phyloP scores from a whole-genome alignment of 2,797 vertebrate species.

The Anguilla obscura region DNA sequence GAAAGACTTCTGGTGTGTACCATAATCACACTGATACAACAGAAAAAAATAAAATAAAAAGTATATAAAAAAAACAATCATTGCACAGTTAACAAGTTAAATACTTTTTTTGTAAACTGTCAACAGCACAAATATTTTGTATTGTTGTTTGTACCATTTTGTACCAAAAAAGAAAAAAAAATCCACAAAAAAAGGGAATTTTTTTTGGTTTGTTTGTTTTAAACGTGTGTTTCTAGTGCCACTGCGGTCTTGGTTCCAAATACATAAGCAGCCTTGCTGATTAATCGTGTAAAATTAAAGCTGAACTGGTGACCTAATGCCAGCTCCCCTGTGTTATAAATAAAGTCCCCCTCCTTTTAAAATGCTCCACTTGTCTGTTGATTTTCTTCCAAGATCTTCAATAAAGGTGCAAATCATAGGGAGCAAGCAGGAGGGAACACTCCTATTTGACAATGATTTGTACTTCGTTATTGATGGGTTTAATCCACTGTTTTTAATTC shows the following conservation, averaged over 20 bases:
- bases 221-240: constrained; percentile 88
- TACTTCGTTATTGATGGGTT: not conserved
- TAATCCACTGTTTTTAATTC: constrained; percentile 21
- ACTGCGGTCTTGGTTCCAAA: constrained; percentile 82
- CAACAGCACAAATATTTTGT: constrained; percentile 99
- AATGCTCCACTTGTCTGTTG: constrained; percentile 55
- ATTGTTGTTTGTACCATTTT: constrained; percentile 99
- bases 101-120: constrained; percentile 89
- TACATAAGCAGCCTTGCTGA: constrained; percentile 81
- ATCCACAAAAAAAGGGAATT: constrained; percentile 61
- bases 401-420: constrained; percentile 19
- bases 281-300: constrained; percentile 81
- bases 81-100: constrained; percentile 75
- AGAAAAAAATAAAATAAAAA: constrained; percentile 48
- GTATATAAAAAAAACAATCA: constrained; percentile 59
- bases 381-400: constrained; percentile 42
- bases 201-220: constrained; percentile 78
- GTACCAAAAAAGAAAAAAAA: constrained; percentile 79
- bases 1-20: constrained; percentile 73
- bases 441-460: constrained; percentile 18
- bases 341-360: constrained; percentile 87
- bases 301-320: constrained; percentile 72
- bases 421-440: not conserved
- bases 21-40: constrained; percentile 66
- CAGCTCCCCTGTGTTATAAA: constrained; percentile 85